Evolutionary conservation across 2,888 invertebrate species (phyloP), one percentile per base, ranked within the genome.

Genomic region (Cataglyphis cursor): DNA sequence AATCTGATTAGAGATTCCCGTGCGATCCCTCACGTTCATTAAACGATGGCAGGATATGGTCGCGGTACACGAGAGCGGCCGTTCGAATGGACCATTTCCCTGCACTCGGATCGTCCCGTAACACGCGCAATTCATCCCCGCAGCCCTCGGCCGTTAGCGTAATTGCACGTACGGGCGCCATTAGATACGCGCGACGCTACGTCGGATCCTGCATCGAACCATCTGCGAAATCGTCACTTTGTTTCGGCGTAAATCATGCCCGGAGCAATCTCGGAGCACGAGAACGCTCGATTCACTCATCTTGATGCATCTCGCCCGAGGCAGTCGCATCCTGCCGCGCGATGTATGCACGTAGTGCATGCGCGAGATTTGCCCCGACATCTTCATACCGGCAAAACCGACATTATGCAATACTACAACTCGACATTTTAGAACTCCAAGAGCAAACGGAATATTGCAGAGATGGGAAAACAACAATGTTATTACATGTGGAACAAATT

Each of bases 221-320:
- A 88, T 76, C 90, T 87, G 88, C 91, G 88, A 90, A 90, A 91
- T 91, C 92, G 90, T 90, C 92, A 91, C 90, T 92, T 89, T 90
- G 92, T 92, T 90, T 87, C 85, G 84, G 85, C 84, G 88, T 82
- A 83, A 91, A 88, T 87, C 90, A 90, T 83, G 85, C 72, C 73
- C 64, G 51, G 61, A 80, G 82, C 83, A 66, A 78, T 48, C 57
- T 78, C 78, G 24, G 48, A 18, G 48, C 35, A 21, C 68, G 78
- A 74, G 70, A 76, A 70, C 76, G 61, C 81, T 51, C 81, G 61
- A 80, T 62, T 59, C n/a, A 66, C 81, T 83, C 80, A 82, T 85
- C 82, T 75, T 72, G 73, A 78, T 78, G 41, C 78, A 72, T 41
- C 21, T 59, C 21, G 59, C 54, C 18, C 18, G 57, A 51, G 28